Evolutionary conservation across 2,797 vertebrate genomes (phyloP), one percentile per base, ranked within the genome.

Genomic region (Myiotriccus ornatus): DNA sequence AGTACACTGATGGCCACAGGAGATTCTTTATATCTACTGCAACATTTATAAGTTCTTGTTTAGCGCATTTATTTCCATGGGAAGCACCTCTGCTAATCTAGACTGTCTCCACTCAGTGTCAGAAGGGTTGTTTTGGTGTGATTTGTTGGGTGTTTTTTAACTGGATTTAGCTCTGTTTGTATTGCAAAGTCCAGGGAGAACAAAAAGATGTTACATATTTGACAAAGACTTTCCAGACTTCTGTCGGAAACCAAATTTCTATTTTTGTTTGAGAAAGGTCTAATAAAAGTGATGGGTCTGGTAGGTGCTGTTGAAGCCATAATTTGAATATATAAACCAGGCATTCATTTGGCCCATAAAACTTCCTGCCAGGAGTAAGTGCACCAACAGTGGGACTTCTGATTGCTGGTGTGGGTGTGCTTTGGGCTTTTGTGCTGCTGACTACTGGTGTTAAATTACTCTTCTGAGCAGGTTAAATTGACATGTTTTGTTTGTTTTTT

Each of bases 391-490:
- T 6, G 13, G 23, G 43, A 41, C 73, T 86, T 41, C 78, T 73
- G 55, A 15, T 14, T 32, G 8, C 67, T 68, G 46, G 23, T 50
- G 41, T 14, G 62, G 50, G 24, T 53, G 70, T 84, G 44, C 77
- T 49, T 52, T 52, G 65, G 24, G 7, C 14, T 89, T 50, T 62
- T 64, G 83, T 89, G 18, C 70, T 2, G 10, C 67, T 57, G 74
- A 34, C 81, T 57, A 13, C 65, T 41, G 55, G 30, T 3, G 0
- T 57, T 75, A 35, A 76, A 52, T 89, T 62, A 24, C 60, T 74
- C 63, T 44, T 87, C 21, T 65, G 43, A 87, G n/a, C 62, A 91
- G 78, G 85, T 83, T 95, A 93, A 89, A 93, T 77, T 67, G 87
- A 87, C 28, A 34, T 41, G 59, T 8, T 89, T 87, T 82, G 75